phyloP scores from a whole-genome alignment of 2,797 vertebrate species.

The Sylvia borin region DNA sequence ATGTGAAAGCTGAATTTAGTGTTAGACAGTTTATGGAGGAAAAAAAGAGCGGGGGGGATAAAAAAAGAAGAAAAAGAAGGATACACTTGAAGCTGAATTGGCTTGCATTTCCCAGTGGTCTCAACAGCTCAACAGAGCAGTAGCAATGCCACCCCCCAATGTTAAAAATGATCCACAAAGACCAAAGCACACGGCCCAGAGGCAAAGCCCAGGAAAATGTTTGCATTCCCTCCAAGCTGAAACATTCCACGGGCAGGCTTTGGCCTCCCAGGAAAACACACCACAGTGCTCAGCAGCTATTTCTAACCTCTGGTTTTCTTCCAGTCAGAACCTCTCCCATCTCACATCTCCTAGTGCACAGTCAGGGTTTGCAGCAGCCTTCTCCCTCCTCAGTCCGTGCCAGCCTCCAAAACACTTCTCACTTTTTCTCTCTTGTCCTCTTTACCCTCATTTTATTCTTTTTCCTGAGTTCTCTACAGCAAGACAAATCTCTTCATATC shows the following conservation, averaged over 20 bases:
- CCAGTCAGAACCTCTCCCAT: neutral
- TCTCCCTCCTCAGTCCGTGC: neutral
- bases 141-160: neutral
- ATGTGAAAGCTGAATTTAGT: slow-evolving; percentile 28
- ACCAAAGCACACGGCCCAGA: neutral
- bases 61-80: neutral
- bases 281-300: neutral
- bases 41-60: accelerated
- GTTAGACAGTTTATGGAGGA: neutral
- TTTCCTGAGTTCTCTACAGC: neutral
- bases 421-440: neutral
- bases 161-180: neutral
- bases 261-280: neutral
- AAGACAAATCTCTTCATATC: neutral
- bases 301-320: neutral
- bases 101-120: neutral
- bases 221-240: neutral
- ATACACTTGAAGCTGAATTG: neutral
- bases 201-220: slow-evolving; percentile 14
- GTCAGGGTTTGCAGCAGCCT: neutral
- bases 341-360: neutral
- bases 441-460: neutral
- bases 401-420: neutral
- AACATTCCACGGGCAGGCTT: neutral
- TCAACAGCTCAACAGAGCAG: neutral